A percentile compares a stretch with the other conserved stretches of the same genome.
Evolutionary conservation across 2,888 invertebrate species (phyloP).

Genomic region (Hirtodrosophila trivittata): DNA sequence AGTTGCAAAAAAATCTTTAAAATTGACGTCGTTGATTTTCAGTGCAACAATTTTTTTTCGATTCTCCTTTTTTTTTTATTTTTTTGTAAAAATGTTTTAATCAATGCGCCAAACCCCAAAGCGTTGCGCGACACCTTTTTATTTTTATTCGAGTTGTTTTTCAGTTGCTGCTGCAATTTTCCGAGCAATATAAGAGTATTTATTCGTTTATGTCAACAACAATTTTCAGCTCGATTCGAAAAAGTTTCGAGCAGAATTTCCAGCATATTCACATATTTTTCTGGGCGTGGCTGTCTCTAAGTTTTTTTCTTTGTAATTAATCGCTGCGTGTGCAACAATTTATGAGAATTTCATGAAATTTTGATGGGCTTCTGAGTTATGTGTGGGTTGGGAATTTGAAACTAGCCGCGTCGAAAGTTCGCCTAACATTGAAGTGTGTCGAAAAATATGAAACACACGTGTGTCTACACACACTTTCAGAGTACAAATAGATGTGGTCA

Average conservation of each 20-base stretch:
- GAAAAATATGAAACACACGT: slow-evolving; percentile 47
- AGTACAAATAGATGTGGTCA: slow-evolving; percentile 39
- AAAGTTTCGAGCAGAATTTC: background rate
- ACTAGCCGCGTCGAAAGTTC: slow-evolving; percentile 24
- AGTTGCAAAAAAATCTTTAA: background rate
- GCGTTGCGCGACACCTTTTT: slow-evolving; percentile 45
- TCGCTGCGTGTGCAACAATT: slow-evolving; percentile 68
- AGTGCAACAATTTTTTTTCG: background rate
- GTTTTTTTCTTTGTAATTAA: slow-evolving; percentile 62
- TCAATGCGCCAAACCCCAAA: slow-evolving; percentile 45
- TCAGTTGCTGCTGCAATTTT: slow-evolving; percentile 21
- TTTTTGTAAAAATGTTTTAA: slow-evolving; percentile 51
- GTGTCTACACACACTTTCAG: slow-evolving; percentile 47
- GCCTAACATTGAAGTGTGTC: slow-evolving; percentile 66
- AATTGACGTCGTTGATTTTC: slow-evolving; percentile 14
- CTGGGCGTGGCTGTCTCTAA: slow-evolving; percentile 50
- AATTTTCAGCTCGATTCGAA: slow-evolving; percentile 38
- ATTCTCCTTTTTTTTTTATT: slow-evolving; percentile 18
- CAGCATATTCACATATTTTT: slow-evolving; percentile 46
- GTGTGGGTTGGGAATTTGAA: slow-evolving; percentile 48
- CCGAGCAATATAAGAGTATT: slow-evolving; percentile 7
- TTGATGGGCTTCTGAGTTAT: slow-evolving; percentile 66
- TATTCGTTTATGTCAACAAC: slow-evolving; percentile 44
- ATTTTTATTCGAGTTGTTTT: slow-evolving; percentile 10
- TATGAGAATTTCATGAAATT: slow-evolving; percentile 71